A percentile compares a stretch with the other conserved stretches of the same genome.
Conservation (phyloP, 2,113 vertebrate species). For the Poecile atricapillus region DNA sequence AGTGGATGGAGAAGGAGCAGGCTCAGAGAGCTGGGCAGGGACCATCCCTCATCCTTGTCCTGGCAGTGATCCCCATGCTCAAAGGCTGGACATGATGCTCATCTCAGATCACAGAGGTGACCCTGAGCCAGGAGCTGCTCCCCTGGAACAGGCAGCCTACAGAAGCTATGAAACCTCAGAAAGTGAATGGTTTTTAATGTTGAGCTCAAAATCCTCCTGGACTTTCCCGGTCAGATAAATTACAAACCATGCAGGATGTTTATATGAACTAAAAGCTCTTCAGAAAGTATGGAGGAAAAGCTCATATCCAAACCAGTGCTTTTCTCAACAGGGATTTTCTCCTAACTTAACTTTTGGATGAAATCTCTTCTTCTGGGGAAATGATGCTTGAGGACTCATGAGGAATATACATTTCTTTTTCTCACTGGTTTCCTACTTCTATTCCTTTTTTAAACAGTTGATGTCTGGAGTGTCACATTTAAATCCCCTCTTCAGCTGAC, state of each 20-base stretch:
- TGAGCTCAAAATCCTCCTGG: background rate
- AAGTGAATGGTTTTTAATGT: background rate
- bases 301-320: background rate
- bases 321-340: background rate
- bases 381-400: background rate
- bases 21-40: background rate
- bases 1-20: background rate
- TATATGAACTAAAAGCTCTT: slow-evolving; percentile 7
- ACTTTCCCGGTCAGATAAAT: background rate
- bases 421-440: slow-evolving; percentile 4
- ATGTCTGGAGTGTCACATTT: slow-evolving; percentile 18
- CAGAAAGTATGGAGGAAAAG: background rate
- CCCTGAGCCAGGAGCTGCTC: background rate
- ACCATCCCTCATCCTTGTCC: background rate
- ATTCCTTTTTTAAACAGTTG: background rate
- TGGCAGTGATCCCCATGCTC: background rate
- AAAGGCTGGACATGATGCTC: fast-evolving
- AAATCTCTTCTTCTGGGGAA: background rate
- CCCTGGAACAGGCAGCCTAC: background rate
- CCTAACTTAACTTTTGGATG: background rate
- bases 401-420: background rate
- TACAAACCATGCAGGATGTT: background rate
- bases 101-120: background rate
- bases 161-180: background rate
- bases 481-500: background rate